Evolutionary conservation across 1,140 invertebrate species (phyloP).

Genomic region (Calosoma granatense): DNA sequence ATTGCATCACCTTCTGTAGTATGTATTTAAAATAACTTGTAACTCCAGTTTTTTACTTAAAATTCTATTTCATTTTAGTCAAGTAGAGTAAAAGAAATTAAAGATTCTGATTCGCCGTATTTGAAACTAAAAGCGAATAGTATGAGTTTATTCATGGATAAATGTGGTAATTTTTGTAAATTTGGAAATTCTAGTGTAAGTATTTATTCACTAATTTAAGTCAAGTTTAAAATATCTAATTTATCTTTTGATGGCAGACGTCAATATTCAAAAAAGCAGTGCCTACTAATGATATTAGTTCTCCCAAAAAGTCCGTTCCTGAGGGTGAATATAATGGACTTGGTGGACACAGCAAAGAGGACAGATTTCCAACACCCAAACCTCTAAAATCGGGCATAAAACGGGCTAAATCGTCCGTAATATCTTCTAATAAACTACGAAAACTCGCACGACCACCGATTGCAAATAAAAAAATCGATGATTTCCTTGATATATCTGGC

Average conservation of each 20-base stretch:
- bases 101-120: conserved; percentile 20
- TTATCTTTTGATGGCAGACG: conserved; percentile 19
- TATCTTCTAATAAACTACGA: conserved; percentile 10
- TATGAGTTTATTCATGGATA: conserved; percentile 14
- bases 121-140: conserved; percentile 16
- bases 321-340: conserved; percentile 20
- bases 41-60: background rate
- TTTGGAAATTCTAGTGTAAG: conserved; percentile 15
- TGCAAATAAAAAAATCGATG: background rate
- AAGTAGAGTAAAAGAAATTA: conserved; percentile 15
- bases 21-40: background rate
- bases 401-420: conserved; percentile 11
- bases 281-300: conserved; percentile 5
- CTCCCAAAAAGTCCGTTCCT: background rate
- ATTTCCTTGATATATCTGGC: background rate
- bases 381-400: conserved; percentile 13
- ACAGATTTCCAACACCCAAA: conserved; percentile 19
- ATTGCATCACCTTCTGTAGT: conserved; percentile 15
- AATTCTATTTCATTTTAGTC: conserved; percentile 13
- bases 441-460: conserved; percentile 4
- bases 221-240: conserved; percentile 8
- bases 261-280: conserved; percentile 19
- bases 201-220: conserved; percentile 3
- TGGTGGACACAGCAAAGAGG: conserved; percentile 25
- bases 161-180: no score